phyloP scores from a whole-genome alignment of 2,888 invertebrate genomes.

The Lasiommata megera region DNA sequence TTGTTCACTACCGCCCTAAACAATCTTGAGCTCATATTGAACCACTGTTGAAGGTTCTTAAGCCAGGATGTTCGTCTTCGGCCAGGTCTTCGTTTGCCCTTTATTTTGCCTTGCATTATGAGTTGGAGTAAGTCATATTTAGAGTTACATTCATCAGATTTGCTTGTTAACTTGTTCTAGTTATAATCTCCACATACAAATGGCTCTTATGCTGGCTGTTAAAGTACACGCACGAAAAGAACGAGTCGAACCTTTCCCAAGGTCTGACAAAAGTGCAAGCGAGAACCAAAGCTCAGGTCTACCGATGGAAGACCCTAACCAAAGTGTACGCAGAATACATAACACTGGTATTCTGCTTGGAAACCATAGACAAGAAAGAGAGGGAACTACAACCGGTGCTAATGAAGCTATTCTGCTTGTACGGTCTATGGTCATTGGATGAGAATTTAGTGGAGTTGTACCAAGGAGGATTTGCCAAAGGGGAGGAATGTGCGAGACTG shows the following conservation, averaged over 20 bases:
- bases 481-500: slow-evolving; percentile 78
- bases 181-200: slow-evolving; percentile 86
- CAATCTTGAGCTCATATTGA: too few relatives aligned
- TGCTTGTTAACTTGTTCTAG: too few relatives aligned
- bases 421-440: slow-evolving; percentile 80
- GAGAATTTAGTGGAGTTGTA: slow-evolving; percentile 87
- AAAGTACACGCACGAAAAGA: slow-evolving; percentile 84
- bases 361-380: slow-evolving; percentile 64
- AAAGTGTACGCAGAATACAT: slow-evolving; percentile 89
- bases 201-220: slow-evolving; percentile 92
- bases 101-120: too few relatives aligned
- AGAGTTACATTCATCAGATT: too few relatives aligned
- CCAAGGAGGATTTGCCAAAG: slow-evolving; percentile 83
- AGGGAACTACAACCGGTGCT: slow-evolving; percentile 70
- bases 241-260: slow-evolving; percentile 74
- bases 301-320: slow-evolving; percentile 87
- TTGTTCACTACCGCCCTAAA: too few relatives aligned
- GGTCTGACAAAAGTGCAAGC: slow-evolving; percentile 88
- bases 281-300: slow-evolving; percentile 90
- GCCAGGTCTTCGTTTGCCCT: too few relatives aligned
- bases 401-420: slow-evolving; percentile 61
- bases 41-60: too few relatives aligned
- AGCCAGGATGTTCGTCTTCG: too few relatives aligned
- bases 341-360: slow-evolving; percentile 77
- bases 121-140: too few relatives aligned